These are phyloP conservation scores for Sebastiscus tertius DNA, from an alignment of 2,797 vertebrate genomes.

Conservation along the genomic window DNA sequence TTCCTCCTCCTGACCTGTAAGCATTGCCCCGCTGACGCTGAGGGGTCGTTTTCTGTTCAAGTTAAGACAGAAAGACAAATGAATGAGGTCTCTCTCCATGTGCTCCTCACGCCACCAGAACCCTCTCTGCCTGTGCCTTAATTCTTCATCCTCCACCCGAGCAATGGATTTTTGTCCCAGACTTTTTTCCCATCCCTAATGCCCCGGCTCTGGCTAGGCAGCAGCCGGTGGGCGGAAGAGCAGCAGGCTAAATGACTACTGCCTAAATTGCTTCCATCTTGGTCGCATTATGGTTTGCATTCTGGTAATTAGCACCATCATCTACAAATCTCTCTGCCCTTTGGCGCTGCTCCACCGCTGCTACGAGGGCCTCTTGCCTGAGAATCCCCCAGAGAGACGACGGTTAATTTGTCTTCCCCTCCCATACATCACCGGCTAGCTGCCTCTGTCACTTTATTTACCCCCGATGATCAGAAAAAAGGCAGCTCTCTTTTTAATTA, in stretches of 20 bases:
- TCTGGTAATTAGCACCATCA: conserved; percentile 93
- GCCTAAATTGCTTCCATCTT: conserved; percentile 92
- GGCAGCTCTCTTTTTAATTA: conserved; percentile 67
- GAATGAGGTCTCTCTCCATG: conserved; percentile 21
- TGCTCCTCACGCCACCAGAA: conserved; percentile 33
- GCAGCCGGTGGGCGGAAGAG: conserved; percentile 88
- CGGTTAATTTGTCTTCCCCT: conserved; percentile 79
- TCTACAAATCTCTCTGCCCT: conserved; percentile 90
- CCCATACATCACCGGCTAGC: conserved; percentile 75
- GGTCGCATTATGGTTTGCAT: conserved; percentile 87
- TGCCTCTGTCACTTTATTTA: conserved; percentile 74
- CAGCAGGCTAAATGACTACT: conserved; percentile 89
- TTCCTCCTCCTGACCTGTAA: conserved; percentile 25
- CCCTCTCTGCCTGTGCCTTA: conserved; percentile 18
- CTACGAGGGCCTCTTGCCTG: conserved; percentile 71
- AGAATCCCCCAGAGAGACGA: conserved; percentile 77
- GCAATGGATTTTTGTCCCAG: conserved; percentile 63
- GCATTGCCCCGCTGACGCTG: neutral
- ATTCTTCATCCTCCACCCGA: conserved; percentile 55
- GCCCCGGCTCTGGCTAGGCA: conserved; percentile 67
- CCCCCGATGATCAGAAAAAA: conserved; percentile 57
- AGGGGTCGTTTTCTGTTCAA: neutral
- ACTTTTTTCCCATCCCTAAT: conserved; percentile 70
- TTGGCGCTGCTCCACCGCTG: conserved; percentile 85
- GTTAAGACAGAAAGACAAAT: conserved; percentile 35